Conservation (phyloP, 1,140 invertebrate species). For the Drosophila athabasca region DNA sequence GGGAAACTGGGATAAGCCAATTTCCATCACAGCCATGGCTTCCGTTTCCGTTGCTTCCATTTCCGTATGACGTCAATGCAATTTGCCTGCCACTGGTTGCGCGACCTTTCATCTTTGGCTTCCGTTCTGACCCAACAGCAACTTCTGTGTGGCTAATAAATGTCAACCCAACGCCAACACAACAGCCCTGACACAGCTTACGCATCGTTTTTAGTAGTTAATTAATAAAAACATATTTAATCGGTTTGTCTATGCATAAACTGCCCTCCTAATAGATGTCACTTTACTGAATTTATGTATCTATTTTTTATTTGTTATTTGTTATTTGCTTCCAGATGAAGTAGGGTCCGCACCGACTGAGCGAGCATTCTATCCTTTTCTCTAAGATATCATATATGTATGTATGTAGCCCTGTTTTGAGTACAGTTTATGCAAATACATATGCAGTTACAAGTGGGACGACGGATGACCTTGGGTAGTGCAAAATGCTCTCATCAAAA, state of each 20-base stretch:
- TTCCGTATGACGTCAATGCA: constrained; percentile 51
- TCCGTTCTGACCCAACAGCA: constrained; percentile 22
- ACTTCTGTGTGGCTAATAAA: constrained; percentile 27
- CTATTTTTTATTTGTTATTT: background rate
- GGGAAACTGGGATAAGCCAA: constrained; percentile 1
- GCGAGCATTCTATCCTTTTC: too few relatives aligned
- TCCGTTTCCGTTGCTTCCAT: constrained; percentile 7
- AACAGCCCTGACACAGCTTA: constrained; percentile 27
- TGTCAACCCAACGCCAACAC: constrained; percentile 3
- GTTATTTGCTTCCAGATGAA: background rate
- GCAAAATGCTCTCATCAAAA: constrained; percentile 45
- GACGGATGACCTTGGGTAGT: constrained; percentile 27
- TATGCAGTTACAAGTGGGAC: constrained; percentile 4
- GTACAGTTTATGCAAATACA: constrained; percentile 28
- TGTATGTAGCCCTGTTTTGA: background rate
- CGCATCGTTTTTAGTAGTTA: constrained; percentile 39
- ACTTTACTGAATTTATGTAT: background rate
- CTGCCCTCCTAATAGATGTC: constrained; percentile 32
- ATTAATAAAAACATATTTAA: constrained; percentile 28
- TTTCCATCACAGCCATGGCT: background rate
- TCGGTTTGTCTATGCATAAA: constrained; percentile 17
- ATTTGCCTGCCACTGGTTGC: constrained; percentile 14
- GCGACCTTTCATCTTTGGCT: constrained; percentile 47
- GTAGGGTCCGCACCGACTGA: background rate
- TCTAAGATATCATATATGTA: too few relatives aligned